phyloP scores from a whole-genome alignment of 2,113 vertebrate genomes.

The Coregonus clupeaformis region DNA sequence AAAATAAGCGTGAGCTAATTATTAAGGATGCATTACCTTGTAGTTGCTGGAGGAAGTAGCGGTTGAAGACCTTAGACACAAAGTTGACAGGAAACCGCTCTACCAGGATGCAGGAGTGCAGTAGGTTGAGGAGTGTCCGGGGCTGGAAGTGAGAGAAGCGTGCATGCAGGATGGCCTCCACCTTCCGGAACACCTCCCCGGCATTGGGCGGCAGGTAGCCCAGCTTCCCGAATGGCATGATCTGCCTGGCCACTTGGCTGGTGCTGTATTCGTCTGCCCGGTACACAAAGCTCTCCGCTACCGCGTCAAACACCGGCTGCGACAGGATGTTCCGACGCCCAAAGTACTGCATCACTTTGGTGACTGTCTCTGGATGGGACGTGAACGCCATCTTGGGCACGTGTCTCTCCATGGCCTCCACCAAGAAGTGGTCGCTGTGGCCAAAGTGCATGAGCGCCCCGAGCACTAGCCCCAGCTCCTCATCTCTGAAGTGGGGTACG shows the following conservation, averaged over 20 bases:
- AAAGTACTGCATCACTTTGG: constrained; percentile 81
- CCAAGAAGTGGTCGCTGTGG: constrained; percentile 76
- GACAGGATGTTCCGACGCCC: constrained; percentile 78
- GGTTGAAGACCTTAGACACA: constrained; percentile 85
- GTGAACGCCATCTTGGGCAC: constrained; percentile 61
- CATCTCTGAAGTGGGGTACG: constrained; percentile 74
- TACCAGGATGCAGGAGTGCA: constrained; percentile 85
- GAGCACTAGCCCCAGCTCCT: constrained; percentile 79
- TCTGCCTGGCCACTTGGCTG: constrained; percentile 76
- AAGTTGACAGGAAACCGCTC: constrained; percentile 88
- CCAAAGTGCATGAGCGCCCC: constrained; percentile 83
- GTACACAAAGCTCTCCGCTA: constrained; percentile 83
- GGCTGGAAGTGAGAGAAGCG: constrained; percentile 81
- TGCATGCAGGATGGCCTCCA: constrained; percentile 76
- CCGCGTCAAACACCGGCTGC: constrained; percentile 74
- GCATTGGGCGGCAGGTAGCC: constrained; percentile 86
- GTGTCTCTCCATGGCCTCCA: constrained; percentile 75
- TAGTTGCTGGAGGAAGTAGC: constrained; percentile 84
- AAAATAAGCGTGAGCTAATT: background rate
- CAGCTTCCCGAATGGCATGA: constrained; percentile 83
- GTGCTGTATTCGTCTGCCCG: constrained; percentile 78
- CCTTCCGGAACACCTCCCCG: constrained; percentile 77
- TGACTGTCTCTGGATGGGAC: constrained; percentile 73
- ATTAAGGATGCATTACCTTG: constrained; percentile 74
- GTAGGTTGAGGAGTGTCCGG: constrained; percentile 75